Conservation (phyloP, 2,113 vertebrate genomes). For the Butastur rufipennis region DNA sequence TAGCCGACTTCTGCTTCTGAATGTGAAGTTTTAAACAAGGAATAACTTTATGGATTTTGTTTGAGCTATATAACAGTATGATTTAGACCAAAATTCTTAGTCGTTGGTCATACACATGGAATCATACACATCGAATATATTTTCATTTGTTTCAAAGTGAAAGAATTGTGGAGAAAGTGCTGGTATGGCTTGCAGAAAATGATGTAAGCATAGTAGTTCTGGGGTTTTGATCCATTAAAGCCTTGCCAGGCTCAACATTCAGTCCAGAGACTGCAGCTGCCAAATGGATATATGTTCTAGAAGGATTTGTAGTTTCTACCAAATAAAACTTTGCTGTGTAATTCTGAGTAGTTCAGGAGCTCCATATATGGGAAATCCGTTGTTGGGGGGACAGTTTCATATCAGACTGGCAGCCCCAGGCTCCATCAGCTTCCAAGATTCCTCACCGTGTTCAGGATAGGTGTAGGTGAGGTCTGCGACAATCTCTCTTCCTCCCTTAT, state of each 20-base stretch:
- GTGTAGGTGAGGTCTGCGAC: background rate
- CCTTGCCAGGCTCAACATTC: background rate
- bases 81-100: background rate
- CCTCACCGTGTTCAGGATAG: accelerated
- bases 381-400: background rate
- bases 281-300: background rate
- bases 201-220: background rate
- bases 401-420: background rate
- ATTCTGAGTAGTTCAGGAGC: background rate
- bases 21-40: background rate
- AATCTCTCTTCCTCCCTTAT: background rate
- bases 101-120: background rate
- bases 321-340: background rate
- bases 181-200: background rate
- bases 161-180: background rate
- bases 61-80: background rate
- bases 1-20: background rate
- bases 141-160: background rate
- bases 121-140: background rate
- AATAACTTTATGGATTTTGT: background rate
- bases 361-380: background rate
- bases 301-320: background rate
- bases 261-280: background rate
- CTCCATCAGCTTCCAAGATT: background rate
- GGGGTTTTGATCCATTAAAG: background rate